phyloP scores from a whole-genome alignment of 2,113 vertebrate genomes.

The Chrysochloris asiatica region DNA sequence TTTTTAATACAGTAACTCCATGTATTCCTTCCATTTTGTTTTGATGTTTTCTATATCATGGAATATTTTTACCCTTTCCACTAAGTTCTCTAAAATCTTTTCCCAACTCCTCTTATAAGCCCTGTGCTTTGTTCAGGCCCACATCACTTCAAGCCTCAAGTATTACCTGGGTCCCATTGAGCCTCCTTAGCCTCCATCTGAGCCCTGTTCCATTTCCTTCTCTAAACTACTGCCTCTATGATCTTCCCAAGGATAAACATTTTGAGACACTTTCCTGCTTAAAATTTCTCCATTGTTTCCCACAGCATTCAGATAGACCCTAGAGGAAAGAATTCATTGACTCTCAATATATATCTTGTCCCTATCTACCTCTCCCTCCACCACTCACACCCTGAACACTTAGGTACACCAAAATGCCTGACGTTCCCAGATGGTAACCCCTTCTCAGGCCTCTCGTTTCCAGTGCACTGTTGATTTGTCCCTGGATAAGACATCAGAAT shows the following conservation, averaged over 20 bases:
- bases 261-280: not conserved
- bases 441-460: not conserved
- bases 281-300: not conserved
- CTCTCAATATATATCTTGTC: not conserved
- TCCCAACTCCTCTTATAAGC: not conserved
- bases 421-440: not conserved
- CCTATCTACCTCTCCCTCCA: too few relatives aligned
- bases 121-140: not conserved
- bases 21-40: too few relatives aligned
- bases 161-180: not conserved
- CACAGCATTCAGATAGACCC: not conserved
- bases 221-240: not conserved
- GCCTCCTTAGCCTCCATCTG: not conserved
- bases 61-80: not conserved
- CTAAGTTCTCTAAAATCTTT: not conserved
- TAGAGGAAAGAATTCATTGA: not conserved
- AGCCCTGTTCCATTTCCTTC: not conserved
- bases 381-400: fast-evolving
- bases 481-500: too few relatives aligned
- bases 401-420: not conserved
- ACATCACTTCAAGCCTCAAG: not conserved
- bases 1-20: too few relatives aligned
- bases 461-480: not conserved
- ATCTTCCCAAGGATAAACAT: not conserved
- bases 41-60: too few relatives aligned